These are phyloP conservation scores for Colinus virginianus DNA, from an alignment of 2,113 vertebrate species.

Conservation along the genomic window DNA sequence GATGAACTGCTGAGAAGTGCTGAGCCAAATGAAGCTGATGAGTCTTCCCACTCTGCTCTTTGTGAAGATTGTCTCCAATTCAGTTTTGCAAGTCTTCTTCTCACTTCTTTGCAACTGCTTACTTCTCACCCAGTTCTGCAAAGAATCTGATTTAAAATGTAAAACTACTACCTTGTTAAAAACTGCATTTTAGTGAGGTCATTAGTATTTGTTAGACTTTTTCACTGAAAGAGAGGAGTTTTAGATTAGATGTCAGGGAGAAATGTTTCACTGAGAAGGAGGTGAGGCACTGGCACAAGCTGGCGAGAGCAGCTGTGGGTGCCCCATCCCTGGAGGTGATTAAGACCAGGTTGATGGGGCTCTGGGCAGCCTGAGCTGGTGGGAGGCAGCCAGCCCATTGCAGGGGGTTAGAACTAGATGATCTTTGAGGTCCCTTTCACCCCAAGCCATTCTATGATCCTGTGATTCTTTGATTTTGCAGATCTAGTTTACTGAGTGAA, in stretches of 20 bases:
- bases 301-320: too few species aligned
- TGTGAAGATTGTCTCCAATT: not conserved
- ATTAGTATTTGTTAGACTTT: not conserved
- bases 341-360: too few species aligned
- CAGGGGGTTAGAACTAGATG: too few species aligned
- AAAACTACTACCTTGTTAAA: not conserved
- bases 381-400: too few species aligned
- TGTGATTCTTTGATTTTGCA: not conserved
- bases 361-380: too few species aligned
- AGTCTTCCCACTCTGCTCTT: constrained; percentile 38
- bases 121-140: not conserved
- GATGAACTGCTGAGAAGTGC: constrained; percentile 50
- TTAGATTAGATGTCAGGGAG: too few species aligned
- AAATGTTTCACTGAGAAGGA: too few species aligned
- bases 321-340: too few species aligned
- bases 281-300: too few species aligned
- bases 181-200: not conserved
- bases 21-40: constrained; percentile 58
- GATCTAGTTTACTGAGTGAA: not conserved
- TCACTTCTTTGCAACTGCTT: not conserved
- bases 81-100: not conserved
- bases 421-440: too few species aligned
- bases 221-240: not conserved
- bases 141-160: not conserved
- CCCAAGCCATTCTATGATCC: too few species aligned